Percentiles rank a stretch among this genome's conserved stretches.
Conservation (phyloP, 2,888 invertebrate species). For the Lasioglossum morio region DNA sequence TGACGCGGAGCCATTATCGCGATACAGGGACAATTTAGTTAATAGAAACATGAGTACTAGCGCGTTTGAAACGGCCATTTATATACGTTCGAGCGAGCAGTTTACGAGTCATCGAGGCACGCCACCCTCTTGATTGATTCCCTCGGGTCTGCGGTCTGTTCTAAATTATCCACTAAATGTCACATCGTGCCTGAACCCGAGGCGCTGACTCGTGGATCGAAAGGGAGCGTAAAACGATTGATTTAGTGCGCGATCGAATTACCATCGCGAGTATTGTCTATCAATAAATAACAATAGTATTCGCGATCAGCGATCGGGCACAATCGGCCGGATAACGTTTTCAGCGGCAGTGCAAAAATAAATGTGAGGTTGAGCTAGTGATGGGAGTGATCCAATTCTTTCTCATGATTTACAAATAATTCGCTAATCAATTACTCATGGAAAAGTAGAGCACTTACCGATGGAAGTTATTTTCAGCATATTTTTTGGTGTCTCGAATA, state of each 20-base stretch:
- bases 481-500: too few species aligned
- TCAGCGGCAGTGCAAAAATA: conserved; percentile 39
- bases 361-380: conserved; percentile 30
- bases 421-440: neutral
- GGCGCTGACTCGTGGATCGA: neutral
- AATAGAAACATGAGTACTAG: conserved; percentile 3
- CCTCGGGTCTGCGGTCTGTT: neutral
- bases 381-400: conserved; percentile 1
- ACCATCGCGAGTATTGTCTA: neutral
- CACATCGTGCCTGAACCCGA: neutral
- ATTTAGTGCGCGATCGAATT: conserved; percentile 30
- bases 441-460: neutral
- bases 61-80: neutral
- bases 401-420: neutral
- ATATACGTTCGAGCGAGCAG: neutral
- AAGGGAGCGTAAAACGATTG: conserved; percentile 19
- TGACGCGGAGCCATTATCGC: neutral
- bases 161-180: conserved; percentile 19
- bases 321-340: conserved; percentile 31
- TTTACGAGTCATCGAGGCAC: neutral
- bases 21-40: conserved; percentile 2
- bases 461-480: too few species aligned
- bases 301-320: neutral
- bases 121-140: conserved; percentile 14
- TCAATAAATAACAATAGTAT: conserved; percentile 36